These are phyloP conservation scores for Manis javanica DNA, from an alignment of 2,797 vertebrate genomes.

Conservation along the genomic window DNA sequence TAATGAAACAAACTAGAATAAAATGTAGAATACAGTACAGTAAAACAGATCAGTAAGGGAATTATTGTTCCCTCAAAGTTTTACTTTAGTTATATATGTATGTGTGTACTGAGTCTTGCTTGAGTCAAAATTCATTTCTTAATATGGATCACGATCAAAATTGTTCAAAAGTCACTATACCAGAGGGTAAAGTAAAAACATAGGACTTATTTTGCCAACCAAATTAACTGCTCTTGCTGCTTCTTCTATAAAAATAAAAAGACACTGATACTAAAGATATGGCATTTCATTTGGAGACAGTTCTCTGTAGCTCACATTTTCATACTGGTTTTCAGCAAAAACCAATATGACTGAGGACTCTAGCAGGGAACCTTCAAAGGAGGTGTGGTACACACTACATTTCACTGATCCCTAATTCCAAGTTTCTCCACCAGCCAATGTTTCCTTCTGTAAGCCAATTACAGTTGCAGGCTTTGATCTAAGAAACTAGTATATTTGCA, in stretches of 20 bases:
- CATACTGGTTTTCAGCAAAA: not conserved
- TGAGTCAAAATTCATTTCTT: not conserved
- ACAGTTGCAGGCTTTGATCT: not conserved
- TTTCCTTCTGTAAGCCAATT: conserved; percentile 17
- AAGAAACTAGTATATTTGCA: conserved; percentile 22
- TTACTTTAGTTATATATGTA: not conserved
- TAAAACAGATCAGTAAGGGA: not conserved
- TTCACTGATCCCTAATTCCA: not conserved
- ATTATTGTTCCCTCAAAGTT: not conserved
- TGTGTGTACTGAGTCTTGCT: not conserved
- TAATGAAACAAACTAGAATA: not conserved
- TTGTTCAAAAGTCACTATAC: not conserved
- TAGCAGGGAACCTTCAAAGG: conserved; percentile 57
- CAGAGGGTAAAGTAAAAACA: not conserved
- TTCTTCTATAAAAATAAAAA: conserved; percentile 13
- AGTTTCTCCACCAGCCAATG: not conserved
- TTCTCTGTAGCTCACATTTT: not conserved
- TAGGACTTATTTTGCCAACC: conserved; percentile 8
- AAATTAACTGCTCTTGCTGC: not conserved
- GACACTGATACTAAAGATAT: not conserved
- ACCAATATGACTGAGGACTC: not conserved
- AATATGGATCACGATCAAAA: not conserved
- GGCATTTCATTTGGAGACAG: conserved; percentile 10
- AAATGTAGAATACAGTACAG: not conserved
- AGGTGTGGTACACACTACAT: not conserved